Evolutionary conservation across 1,140 invertebrate species (phyloP).

Genomic region (Anastrepha ludens): DNA sequence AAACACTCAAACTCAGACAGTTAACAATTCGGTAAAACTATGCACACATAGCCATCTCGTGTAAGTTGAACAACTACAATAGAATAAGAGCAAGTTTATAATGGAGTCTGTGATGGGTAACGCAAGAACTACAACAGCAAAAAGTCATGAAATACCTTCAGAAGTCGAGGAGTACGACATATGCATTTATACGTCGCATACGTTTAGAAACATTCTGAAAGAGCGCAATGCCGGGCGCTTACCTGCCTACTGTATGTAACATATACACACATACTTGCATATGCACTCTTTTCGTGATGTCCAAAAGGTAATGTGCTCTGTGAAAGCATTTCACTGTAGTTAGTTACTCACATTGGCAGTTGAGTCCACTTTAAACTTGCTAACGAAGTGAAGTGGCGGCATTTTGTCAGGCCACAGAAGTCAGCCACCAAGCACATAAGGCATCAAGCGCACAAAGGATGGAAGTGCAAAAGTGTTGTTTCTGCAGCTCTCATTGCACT

Average conservation of each 20-base stretch:
- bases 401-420: conserved; percentile 25
- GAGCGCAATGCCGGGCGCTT: no score
- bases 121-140: neutral
- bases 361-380: conserved; percentile 6
- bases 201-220: no score
- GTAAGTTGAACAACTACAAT: neutral
- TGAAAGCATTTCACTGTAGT: neutral
- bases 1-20: neutral
- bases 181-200: neutral
- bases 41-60: neutral
- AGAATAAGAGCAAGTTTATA: neutral
- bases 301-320: neutral
- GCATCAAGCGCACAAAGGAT: neutral
- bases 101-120: neutral
- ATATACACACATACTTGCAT: neutral
- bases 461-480: neutral
- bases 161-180: neutral
- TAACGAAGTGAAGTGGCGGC: conserved; percentile 3
- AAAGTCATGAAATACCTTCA: neutral
- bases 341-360: neutral
- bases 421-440: neutral
- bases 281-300: neutral
- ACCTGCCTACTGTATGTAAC: neutral
- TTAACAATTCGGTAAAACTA: neutral
- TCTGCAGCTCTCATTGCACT: neutral